phyloP scores from a whole-genome alignment of 2,888 invertebrate species.

The Cephus sareptanus region DNA sequence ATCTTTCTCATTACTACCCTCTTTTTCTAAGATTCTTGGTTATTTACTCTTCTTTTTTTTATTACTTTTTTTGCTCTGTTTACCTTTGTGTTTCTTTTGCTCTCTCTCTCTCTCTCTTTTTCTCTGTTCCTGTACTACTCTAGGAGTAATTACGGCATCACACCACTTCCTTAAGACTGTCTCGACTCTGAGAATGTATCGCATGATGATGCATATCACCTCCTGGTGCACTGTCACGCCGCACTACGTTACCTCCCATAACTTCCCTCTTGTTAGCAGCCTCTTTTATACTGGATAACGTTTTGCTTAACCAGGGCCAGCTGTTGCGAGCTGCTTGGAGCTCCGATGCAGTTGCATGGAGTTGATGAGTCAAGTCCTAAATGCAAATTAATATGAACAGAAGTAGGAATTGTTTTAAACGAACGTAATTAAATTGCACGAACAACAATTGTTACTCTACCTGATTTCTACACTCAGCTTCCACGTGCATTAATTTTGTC shows the following conservation, averaged over 20 bases:
- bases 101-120: not conserved
- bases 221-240: constrained; percentile 68
- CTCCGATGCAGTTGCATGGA: constrained; percentile 85
- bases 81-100: not conserved
- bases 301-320: constrained; percentile 96
- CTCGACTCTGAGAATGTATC: constrained; percentile 58
- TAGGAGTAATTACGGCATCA: constrained; percentile 39
- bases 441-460: constrained; percentile 59
- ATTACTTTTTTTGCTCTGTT: not conserved
- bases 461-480: constrained; percentile 96
- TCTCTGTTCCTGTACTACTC: not conserved
- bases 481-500: constrained; percentile 96
- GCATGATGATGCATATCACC: constrained; percentile 55
- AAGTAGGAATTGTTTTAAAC: not conserved
- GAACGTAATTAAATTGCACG: not conserved
- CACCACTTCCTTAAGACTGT: constrained; percentile 60
- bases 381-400: constrained; percentile 27
- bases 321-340: constrained; percentile 76
- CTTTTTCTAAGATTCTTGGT: not conserved
- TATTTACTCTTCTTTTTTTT: not conserved
- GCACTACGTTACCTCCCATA: constrained; percentile 51
- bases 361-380: constrained; percentile 89
- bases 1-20: not conserved
- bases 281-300: constrained; percentile 82
- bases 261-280: constrained; percentile 73